Conservation (phyloP, 1,140 invertebrate genomes). For the Oryctes rhinoceros region DNA sequence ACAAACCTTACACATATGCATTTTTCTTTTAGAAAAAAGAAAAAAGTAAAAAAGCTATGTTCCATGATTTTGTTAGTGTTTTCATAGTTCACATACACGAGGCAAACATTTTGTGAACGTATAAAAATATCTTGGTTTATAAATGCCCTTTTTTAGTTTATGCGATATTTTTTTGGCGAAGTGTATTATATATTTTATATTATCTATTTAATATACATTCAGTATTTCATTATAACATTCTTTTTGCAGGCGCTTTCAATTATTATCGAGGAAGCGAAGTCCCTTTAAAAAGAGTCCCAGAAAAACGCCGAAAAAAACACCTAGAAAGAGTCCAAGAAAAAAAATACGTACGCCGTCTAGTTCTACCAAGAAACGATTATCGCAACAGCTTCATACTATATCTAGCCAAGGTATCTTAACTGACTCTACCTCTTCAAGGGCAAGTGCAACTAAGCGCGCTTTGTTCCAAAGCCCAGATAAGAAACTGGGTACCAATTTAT, state of each 20-base stretch:
- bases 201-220: no score
- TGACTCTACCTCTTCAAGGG: conserved; percentile 53
- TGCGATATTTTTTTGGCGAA: no score
- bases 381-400: conserved; percentile 58
- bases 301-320: conserved; percentile 60
- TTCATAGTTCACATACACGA: no score
- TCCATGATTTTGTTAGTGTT: no score
- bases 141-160: no score
- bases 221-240: not conserved
- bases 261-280: conserved; percentile 61
- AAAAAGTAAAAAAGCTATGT: no score
- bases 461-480: conserved; percentile 71
- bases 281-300: conserved; percentile 61
- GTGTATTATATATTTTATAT: no score
- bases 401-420: conserved; percentile 41
- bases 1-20: no score
- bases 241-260: conserved; percentile 54
- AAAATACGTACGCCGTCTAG: conserved; percentile 59
- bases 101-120: no score
- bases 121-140: no score
- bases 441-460: conserved; percentile 67
- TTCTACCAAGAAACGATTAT: conserved; percentile 64
- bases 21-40: no score
- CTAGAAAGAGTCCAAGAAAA: conserved; percentile 55
- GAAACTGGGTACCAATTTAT: conserved; percentile 47